These are phyloP conservation scores for Heliothis virescens DNA, from an alignment of 1,140 invertebrate species.

Conservation along the genomic window DNA sequence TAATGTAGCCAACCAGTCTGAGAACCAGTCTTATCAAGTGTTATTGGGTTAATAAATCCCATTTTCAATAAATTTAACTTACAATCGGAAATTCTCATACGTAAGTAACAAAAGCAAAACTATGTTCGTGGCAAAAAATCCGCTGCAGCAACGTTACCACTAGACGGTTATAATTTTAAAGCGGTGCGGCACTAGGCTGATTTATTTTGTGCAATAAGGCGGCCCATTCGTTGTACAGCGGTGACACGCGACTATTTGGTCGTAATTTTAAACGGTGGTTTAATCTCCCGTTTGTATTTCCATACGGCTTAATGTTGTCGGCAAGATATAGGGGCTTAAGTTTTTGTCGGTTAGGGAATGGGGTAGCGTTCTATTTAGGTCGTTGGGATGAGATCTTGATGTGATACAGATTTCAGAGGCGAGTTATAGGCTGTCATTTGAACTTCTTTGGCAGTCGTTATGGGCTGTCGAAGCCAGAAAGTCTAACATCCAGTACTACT, in stretches of 20 bases:
- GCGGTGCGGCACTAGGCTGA: constrained; percentile 14
- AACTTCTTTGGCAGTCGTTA: too few relatives aligned
- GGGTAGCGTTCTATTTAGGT: too few relatives aligned
- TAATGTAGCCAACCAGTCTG: too few relatives aligned
- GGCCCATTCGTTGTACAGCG: neutral
- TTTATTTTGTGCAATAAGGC: constrained; percentile 27
- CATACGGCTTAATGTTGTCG: neutral
- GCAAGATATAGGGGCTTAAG: neutral
- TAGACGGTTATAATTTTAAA: constrained; percentile 13
- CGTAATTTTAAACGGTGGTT: neutral
- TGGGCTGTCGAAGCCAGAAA: too few relatives aligned
- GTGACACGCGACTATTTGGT: constrained; percentile 17
- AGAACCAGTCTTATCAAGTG: too few relatives aligned
- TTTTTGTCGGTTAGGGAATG: neutral
- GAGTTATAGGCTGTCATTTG: too few relatives aligned
- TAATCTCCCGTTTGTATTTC: neutral
- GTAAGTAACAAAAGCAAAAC: neutral
- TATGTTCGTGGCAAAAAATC: neutral
- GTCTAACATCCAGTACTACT: too few relatives aligned
- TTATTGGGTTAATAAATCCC: neutral
- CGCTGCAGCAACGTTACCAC: constrained; percentile 3
- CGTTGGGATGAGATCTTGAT: too few relatives aligned
- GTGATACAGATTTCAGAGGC: too few relatives aligned
- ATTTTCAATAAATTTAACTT: neutral
- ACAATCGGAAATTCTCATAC: neutral